Evolutionary conservation across 1,140 invertebrate genomes (phyloP), one percentile per base, ranked within the genome.

Genomic region (Drosophila triauraria): DNA sequence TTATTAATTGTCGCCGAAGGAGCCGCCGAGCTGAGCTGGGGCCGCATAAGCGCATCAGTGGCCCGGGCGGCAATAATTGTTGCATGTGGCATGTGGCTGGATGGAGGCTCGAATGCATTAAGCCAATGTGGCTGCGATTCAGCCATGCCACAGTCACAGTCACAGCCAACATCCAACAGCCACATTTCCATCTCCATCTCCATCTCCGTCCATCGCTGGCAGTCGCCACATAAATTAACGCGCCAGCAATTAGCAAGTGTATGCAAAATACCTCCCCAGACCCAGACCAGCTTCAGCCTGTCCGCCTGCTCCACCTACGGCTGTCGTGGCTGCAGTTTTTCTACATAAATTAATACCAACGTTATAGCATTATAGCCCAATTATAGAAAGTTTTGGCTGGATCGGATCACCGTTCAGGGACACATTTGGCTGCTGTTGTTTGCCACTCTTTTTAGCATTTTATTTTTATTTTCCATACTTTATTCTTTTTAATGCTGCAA

Each of bases 331-430:
- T 78, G 63, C 77, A 75, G 75, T 74, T 74, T 84, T 84, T 84
- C 80, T 82, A 82, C 85, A 90, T 90, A 90, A 91, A 90, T 90
- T 90, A 90, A 90, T 90, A 90, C 91, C 86, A 91, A 74, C 75
- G 62, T 70, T 70, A 71, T 57, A 58, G 43, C 65, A 83, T 68
- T 68, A 82, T 87, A 86, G 84, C 75, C 83, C 82, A 87, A 83
- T 82, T 87, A 87, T 86, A n/a, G n/a, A n/a, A n/a, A n/a, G n/a
- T n/a, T n/a, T n/a, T n/a, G n/a, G n/a, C n/a, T n/a, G n/a, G n/a
- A n/a, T n/a, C n/a, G n/a, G n/a, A n/a, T n/a, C n/a, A n/a, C n/a
- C n/a, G n/a, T n/a, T n/a, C n/a, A 91, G 85, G 85, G 86, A 90
- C 85, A 91, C 82, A 90, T 84, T 87, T 78, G 80, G 51, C 62